Evolutionary conservation across 1,140 invertebrate genomes (phyloP), one percentile per base, ranked within the genome.

Genomic region (Spodoptera litura): DNA sequence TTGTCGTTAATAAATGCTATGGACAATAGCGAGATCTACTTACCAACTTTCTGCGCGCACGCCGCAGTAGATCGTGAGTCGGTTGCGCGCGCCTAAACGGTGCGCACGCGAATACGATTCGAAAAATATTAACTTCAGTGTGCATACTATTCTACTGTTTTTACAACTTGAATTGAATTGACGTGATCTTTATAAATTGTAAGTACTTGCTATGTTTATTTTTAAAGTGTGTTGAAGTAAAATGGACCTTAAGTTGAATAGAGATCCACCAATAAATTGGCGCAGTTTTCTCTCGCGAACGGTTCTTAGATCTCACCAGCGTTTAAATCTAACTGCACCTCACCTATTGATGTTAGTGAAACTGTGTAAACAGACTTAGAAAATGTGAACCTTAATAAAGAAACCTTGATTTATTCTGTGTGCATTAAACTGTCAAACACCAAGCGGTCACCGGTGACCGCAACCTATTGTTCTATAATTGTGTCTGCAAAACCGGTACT

Each of bases 61-160:
- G 75, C 44, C 49, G 72, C 78, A 12, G 56, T 38, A 56, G 31
- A n/a, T 38, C 66, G 56, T 10, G 77, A 88, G 85, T 85, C 81
- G 77, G 62, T 68, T 76, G 78, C 78, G 84, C 80, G 85, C 87
- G 74, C 77, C 80, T 55, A 64, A 55, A 73, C 64, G 53, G 82
- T 83, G 81, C 85, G 85, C 87, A 87, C 87, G 86, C 83, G 71
- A 73, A 52, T 27, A 38, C 56, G 44, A 75, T 62, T 53, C 38
- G 38, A 52, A 8, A n/a, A 31, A 58, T 64, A 8, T 55, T 13
- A 68, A 74, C 72, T 79, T 61, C 51, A 35, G 4, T 53, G 71
- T 61, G 71, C 71, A 61, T 61, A 61, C 71, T 61, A 61, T 62
- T 62, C 56, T 72, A 62, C 62, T 20, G 61, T 68, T 74, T 70